Evolutionary conservation across 2,797 vertebrate species (phyloP).

Genomic region (Aulostomus chinensis): DNA sequence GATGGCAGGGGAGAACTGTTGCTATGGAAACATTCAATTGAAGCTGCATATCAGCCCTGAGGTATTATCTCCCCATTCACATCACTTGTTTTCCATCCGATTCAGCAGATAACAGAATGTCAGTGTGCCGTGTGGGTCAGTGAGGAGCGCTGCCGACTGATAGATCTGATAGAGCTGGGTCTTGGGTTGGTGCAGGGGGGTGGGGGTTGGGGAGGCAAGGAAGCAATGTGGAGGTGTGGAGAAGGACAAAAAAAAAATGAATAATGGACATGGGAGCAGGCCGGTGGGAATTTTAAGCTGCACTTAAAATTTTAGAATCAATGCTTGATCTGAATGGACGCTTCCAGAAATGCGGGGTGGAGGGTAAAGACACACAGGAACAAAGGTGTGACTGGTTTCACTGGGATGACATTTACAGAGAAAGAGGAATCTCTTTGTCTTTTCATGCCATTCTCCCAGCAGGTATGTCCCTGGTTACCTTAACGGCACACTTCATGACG

Average conservation of each 20-base stretch:
- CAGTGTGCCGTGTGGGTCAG: conserved; percentile 41
- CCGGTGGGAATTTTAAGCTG: conserved; percentile 26
- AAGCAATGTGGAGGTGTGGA: conserved; percentile 8
- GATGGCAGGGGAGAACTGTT: conserved; percentile 63
- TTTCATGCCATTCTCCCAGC: conserved; percentile 24
- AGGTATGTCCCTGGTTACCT: conserved; percentile 79
- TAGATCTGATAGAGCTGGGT: conserved; percentile 6
- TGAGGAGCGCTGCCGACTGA: conserved; percentile 10
- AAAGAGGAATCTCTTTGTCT: conserved; percentile 26
- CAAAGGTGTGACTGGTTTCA: conserved; percentile 35
- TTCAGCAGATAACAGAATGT: conserved; percentile 30
- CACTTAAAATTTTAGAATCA: conserved; percentile 25
- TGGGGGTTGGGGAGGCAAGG: conserved; percentile 8
- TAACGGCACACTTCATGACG: conserved; percentile 89
- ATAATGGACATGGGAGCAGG: conserved; percentile 4
- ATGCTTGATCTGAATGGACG: conserved; percentile 1
- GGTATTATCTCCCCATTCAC: conserved; percentile 16
- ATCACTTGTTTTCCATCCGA: conserved; percentile 23
- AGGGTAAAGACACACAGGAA: conserved; percentile 30
- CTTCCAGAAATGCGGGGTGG: neutral
- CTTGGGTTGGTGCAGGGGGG: neutral
- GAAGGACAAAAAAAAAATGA: conserved; percentile 12
- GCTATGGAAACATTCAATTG: conserved; percentile 61
- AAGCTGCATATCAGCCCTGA: conserved; percentile 16
- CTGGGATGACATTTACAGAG: conserved; percentile 32